These are phyloP conservation scores for Cetonia aurata DNA, from an alignment of 2,888 invertebrate species.

Conservation along the genomic window DNA sequence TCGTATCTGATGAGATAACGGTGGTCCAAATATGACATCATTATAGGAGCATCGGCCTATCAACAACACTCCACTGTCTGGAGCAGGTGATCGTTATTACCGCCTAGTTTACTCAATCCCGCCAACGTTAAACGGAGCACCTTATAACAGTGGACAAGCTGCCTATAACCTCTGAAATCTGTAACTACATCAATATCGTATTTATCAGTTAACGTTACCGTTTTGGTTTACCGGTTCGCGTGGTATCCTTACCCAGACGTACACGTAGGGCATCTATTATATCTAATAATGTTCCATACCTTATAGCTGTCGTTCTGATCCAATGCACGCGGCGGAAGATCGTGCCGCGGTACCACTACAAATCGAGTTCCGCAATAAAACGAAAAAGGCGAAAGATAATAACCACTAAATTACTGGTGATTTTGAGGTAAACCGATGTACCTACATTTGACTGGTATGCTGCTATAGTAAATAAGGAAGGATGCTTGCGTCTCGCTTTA, in stretches of 20 bases:
- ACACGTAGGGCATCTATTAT: constrained; percentile 19
- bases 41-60: too few species aligned
- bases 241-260: neutral
- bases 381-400: constrained; percentile 11
- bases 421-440: constrained; percentile 33
- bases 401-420: constrained; percentile 30
- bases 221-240: constrained; percentile 25
- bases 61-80: too few species aligned
- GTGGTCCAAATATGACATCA: too few species aligned
- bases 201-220: constrained; percentile 21
- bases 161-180: too few species aligned
- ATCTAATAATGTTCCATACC: constrained; percentile 21
- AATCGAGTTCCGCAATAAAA: constrained; percentile 19
- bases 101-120: too few species aligned
- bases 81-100: too few species aligned
- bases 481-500: too few species aligned
- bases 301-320: constrained; percentile 23
- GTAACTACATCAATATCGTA: neutral
- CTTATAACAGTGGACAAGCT: too few species aligned
- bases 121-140: too few species aligned
- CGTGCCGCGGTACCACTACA: constrained; percentile 11
- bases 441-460: neutral
- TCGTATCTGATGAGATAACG: too few species aligned
- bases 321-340: constrained; percentile 15
- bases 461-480: too few species aligned